phyloP scores from a whole-genome alignment of 1,140 invertebrate species.

The Palaemon carinicauda region DNA sequence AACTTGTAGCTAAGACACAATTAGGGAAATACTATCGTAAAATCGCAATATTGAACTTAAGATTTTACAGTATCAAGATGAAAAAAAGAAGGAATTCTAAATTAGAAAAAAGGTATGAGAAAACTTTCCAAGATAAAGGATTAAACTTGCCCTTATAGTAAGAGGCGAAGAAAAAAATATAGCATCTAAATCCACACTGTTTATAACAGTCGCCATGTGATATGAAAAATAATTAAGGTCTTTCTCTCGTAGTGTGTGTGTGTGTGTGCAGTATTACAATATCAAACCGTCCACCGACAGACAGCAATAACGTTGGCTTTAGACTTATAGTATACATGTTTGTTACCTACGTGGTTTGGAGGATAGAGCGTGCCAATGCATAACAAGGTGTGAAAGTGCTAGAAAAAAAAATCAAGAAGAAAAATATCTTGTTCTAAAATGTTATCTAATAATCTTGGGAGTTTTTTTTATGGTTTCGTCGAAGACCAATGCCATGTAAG shows the following conservation, averaged over 20 bases:
- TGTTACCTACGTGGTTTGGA: not conserved
- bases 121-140: not conserved
- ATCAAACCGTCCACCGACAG: conserved; percentile 24
- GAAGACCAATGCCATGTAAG: not conserved
- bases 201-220: not conserved
- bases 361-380: not conserved
- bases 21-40: no score
- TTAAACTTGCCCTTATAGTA: not conserved
- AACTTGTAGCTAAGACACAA: no score
- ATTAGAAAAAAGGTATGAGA: no score
- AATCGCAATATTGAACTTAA: no score
- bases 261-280: conserved; percentile 1
- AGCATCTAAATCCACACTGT: not conserved
- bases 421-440: no score
- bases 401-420: not conserved
- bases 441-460: no score
- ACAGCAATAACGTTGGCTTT: not conserved
- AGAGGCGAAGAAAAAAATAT: not conserved
- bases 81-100: no score
- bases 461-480: no score
- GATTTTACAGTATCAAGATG: no score
- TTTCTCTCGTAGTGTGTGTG: not conserved
- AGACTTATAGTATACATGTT: not conserved
- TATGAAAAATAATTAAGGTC: not conserved
- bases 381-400: not conserved